Evolutionary conservation across 2,797 vertebrate genomes (phyloP), one percentile per base, ranked within the genome.

Genomic region (Scolopax rusticola): DNA sequence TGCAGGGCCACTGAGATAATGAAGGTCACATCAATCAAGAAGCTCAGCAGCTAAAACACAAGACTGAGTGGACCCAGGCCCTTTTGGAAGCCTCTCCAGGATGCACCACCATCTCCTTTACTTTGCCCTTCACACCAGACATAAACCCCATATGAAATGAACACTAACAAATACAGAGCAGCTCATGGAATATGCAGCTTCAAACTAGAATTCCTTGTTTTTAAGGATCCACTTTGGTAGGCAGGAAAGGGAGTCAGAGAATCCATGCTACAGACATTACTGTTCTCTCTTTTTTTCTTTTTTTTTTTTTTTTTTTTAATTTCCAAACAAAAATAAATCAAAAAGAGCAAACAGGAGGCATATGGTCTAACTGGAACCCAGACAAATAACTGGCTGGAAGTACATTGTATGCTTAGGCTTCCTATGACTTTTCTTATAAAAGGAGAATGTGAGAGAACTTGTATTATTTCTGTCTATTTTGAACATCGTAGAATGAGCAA

Each of bases 291-390:
- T 15, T 33, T 33, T 33, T 33, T 33, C 33, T 33, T 33, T 33
- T 33, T 33, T 23, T 14, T 32, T 19, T 28, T 11, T 40, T 33
- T 75, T 61, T 28, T 57, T 50, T 83, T 11, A 27, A 69, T 64
- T 92, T 59, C 30, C 18, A 71, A 89, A 30, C 56, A 74, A 69
- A 92, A 93, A 75, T 60, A 91, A 84, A 60, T n/a, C 21, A 36
- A 87, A 91, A 86, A 67, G 51, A 90, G 41, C 80, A 95, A 87
- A 78, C 38, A 47, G 76, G 76, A 95, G 84, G 69, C 73, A 70
- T 65, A 83, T 65, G 68, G 60, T 47, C 87, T 67, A 67, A 82
- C 59, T 67, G 56, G 74, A 96, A 89, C 43, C 68, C 32, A 86
- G 56, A 81, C 45, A 64, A 76, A 25, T 15, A 80, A 56, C 57